Conservation (phyloP, 2,888 invertebrate species). For the Sinohyriopsis cumingii region DNA sequence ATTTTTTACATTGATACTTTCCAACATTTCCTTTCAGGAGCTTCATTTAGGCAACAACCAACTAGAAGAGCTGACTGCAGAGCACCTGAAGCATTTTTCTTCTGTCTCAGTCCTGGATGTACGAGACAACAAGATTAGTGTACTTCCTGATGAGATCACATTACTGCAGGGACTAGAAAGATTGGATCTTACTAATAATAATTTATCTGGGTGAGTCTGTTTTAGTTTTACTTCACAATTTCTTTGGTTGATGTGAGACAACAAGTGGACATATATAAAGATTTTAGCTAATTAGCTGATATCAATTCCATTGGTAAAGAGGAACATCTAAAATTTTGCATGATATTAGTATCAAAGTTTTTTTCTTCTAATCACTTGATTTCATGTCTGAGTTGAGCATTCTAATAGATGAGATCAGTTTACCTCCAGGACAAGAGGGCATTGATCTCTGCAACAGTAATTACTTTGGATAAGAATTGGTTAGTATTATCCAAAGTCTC, state of each 20-base stretch:
- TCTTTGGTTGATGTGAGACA: not conserved
- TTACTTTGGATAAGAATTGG: too few species aligned
- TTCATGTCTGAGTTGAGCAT: too few species aligned
- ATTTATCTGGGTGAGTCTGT: slow-evolving; percentile 74
- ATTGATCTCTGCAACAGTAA: too few species aligned
- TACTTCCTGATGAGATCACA: slow-evolving; percentile 85
- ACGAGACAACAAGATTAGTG: slow-evolving; percentile 85
- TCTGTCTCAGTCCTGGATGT: slow-evolving; percentile 78
- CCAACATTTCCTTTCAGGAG: slow-evolving; percentile 73
- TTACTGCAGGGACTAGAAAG: slow-evolving; percentile 84
- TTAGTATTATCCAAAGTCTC: too few species aligned
- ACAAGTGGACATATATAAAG: not conserved
- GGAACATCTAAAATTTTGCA: too few species aligned
- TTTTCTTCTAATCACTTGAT: too few species aligned
- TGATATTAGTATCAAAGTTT: too few species aligned
- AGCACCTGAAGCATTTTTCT: slow-evolving; percentile 67
- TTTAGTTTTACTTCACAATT: not conserved
- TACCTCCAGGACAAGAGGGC: too few species aligned
- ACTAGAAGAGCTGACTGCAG: slow-evolving; percentile 81
- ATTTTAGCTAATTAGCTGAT: too few species aligned
- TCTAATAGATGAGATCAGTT: too few species aligned
- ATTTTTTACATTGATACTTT: too few species aligned
- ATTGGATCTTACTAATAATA: slow-evolving; percentile 89
- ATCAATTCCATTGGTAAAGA: too few species aligned
- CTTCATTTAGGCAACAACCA: slow-evolving; percentile 88